Percentiles rank a stretch among this genome's conserved stretches.
phyloP scores from a whole-genome alignment of 2,113 vertebrate genomes.

The Mobula birostris region DNA sequence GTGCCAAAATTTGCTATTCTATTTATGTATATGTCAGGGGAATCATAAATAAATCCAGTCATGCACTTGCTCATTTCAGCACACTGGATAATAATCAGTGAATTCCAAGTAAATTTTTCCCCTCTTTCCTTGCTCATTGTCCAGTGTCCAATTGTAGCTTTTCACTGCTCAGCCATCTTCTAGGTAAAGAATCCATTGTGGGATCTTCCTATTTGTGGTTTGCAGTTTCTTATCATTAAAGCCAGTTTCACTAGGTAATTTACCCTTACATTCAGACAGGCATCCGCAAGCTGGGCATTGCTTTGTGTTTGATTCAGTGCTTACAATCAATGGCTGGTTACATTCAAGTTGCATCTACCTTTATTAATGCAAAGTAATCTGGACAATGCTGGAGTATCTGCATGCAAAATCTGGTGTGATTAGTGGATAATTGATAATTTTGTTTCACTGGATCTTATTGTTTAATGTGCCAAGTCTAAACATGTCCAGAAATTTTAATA shows the following conservation, averaged over 20 bases:
- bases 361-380: not conserved
- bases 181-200: not conserved
- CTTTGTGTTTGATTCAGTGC: not conserved
- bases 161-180: not conserved
- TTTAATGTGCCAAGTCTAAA: not conserved
- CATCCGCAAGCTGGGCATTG: not conserved
- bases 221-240: too few relatives aligned
- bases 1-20: not conserved
- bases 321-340: not conserved
- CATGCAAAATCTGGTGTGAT: not conserved
- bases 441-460: not conserved
- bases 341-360: not conserved
- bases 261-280: not conserved
- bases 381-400: not conserved
- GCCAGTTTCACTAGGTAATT: not conserved
- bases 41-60: not conserved
- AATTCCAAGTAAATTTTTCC: not conserved
- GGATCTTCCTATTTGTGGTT: not conserved
- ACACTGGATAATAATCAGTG: not conserved
- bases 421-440: not conserved
- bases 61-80: not conserved
- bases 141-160: not conserved
- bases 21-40: not conserved
- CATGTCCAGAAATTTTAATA: not conserved
- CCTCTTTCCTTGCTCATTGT: not conserved